Evolutionary conservation across 2,113 vertebrate genomes (phyloP), one percentile per base, ranked within the genome.

Genomic region (Xiphorhynchus elegans): DNA sequence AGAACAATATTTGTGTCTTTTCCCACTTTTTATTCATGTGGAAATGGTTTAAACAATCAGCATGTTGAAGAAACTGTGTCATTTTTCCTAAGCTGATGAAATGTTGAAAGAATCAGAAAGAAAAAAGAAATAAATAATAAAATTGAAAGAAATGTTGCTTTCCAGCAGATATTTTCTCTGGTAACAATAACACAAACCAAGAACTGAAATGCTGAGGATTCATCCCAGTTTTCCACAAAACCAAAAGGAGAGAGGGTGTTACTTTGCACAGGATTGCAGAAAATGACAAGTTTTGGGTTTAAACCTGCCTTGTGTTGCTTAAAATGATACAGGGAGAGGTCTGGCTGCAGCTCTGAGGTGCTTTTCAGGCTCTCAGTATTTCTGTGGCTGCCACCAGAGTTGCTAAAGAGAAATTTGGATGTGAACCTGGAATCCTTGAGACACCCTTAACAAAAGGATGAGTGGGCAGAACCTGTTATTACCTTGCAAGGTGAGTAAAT

Each of bases 251-350:
- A 75, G 19, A 1, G 4, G 39, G 13, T 3, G 14, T 75, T 42
- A 18, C 55, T 78, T 90, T 50, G 28, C 13, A 46, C 0, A 67
- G 23, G 31, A 37, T 33, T 84, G 50, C 33, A 69, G 40, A 35
- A 83, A 86, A 31, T 0, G 0, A 2, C 3, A 59, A 20, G 9
- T 18, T 77, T 69, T 15, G 35, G 24, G 37, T 76, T 64, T 42
- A 59, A 73, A 68, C 15, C 9, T 73, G 44, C 52, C 11, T 52
- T 42, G 39, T 17, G 9, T 9, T 64, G 35, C 33, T 56, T 50
- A 40, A 56, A 89, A 47, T 12, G 3, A 29, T 2, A 20, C 4
- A 44, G 16, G 3, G 7, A 28, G 37, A 55, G n/a, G 7, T 58
- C 67, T 53, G 18, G 25, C 79, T 46, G 20, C 33, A 66, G 42